phyloP scores from a whole-genome alignment of 2,888 invertebrate species.

The Parnassius smintheus region DNA sequence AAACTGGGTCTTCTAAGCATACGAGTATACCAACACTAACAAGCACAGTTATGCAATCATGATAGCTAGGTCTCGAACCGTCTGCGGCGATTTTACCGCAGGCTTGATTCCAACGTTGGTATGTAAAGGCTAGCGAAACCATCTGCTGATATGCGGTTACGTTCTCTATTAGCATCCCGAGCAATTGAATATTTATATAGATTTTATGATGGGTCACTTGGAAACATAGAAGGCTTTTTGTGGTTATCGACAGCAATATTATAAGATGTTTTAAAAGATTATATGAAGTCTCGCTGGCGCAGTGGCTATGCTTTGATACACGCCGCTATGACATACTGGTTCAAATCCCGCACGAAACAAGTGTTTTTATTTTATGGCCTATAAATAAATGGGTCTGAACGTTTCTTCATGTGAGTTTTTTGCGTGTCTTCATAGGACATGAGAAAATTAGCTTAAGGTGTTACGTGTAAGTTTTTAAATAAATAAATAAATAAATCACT shows the following conservation, averaged over 20 bases:
- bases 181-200: conserved; percentile 6
- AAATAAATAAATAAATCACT: too few relatives aligned
- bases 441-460: too few relatives aligned
- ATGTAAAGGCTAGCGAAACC: conserved; percentile 18
- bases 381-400: too few relatives aligned
- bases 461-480: too few relatives aligned
- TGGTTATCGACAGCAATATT: conserved; percentile 1
- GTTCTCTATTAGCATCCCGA: conserved; percentile 1
- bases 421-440: too few relatives aligned
- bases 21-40: not conserved
- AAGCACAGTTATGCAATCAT: conserved; percentile 13
- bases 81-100: conserved; percentile 7
- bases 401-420: too few relatives aligned
- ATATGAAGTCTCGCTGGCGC: too few relatives aligned
- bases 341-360: too few relatives aligned
- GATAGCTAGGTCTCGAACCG: not conserved
- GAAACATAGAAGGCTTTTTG: conserved; percentile 5
- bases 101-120: conserved; percentile 16
- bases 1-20: not conserved
- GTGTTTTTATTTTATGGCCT: too few relatives aligned
- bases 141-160: conserved; percentile 2
- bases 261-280: too few relatives aligned
- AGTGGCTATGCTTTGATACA: too few relatives aligned
- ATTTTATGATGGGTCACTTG: not conserved
- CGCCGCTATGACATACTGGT: too few relatives aligned